Evolutionary conservation across 2,797 vertebrate genomes (phyloP).

Genomic region (Hippopotamyrus pictus): DNA sequence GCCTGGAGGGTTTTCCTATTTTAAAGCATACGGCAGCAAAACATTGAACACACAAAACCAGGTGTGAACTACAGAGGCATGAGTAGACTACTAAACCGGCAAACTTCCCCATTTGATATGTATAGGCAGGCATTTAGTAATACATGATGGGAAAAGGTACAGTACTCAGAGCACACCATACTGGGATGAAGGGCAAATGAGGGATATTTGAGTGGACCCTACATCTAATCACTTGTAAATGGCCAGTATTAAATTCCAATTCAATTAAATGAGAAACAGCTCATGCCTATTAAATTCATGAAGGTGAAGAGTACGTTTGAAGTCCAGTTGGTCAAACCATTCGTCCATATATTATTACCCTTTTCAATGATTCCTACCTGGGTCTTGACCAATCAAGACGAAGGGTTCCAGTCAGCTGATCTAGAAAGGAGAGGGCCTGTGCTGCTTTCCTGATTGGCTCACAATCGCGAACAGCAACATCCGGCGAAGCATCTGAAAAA

Average conservation of each 20-base stretch:
- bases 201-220: not conserved
- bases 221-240: not conserved
- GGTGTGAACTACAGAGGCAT: not conserved
- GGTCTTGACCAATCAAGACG: conserved; percentile 15
- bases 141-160: not conserved
- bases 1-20: not conserved
- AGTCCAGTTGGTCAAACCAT: conserved; percentile 15
- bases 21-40: conserved; percentile 3
- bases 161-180: not conserved
- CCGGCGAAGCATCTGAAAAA: conserved; percentile 36
- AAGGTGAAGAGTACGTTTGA: not conserved
- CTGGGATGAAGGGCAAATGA: not conserved
- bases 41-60: not conserved
- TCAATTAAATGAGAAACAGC: not conserved
- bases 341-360: not conserved
- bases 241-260: not conserved
- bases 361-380: conserved; percentile 38
- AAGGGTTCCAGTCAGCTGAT: conserved; percentile 26
- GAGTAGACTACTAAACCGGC: not conserved
- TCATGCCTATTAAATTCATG: not conserved
- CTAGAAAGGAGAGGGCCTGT: not conserved
- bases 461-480: conserved; percentile 30
- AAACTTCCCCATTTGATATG: not conserved
- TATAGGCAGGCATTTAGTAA: not conserved
- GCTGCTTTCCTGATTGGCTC: conserved; percentile 20